phyloP scores from a whole-genome alignment of 2,888 invertebrate genomes.

The Sarcophaga subvicina region DNA sequence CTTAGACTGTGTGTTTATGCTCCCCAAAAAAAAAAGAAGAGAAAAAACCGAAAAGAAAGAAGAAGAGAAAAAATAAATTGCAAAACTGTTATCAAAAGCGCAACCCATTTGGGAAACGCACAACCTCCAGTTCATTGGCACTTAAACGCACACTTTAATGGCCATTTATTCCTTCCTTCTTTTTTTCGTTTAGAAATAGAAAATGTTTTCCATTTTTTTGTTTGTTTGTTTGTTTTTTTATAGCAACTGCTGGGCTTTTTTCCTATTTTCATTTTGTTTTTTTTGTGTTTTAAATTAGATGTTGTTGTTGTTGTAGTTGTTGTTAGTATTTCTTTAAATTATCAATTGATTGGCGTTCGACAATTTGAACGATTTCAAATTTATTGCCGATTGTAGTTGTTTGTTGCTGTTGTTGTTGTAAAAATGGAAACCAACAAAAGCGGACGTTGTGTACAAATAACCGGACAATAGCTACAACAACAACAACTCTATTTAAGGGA shows the following conservation, averaged over 20 bases:
- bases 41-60: too few relatives aligned
- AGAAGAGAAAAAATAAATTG: neutral
- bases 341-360: slow-evolving; percentile 71
- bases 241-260: slow-evolving; percentile 56
- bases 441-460: neutral
- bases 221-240: slow-evolving; percentile 34
- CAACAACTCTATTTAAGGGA: neutral
- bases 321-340: slow-evolving; percentile 49
- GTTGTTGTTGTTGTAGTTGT: slow-evolving; percentile 11
- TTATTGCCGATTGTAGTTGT: slow-evolving; percentile 35
- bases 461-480: neutral
- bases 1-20: slow-evolving; percentile 5
- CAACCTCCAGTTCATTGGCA: slow-evolving; percentile 59
- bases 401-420: too few relatives aligned
- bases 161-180: neutral
- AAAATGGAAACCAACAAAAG: slow-evolving; percentile 6
- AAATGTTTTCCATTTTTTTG: slow-evolving; percentile 17
- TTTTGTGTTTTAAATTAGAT: slow-evolving; percentile 30
- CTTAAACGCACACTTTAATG: slow-evolving; percentile 65
- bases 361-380: slow-evolving; percentile 58
- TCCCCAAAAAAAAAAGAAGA: slow-evolving; percentile 17
- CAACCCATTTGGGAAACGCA: slow-evolving; percentile 61
- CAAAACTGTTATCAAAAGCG: slow-evolving; percentile 22
- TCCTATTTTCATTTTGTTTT: slow-evolving; percentile 38
- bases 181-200: slow-evolving; percentile 3